Percentiles rank a stretch among this genome's conserved stretches.
Evolutionary conservation across 2,888 invertebrate species (phyloP).

Genomic region (Drosophila austrosaltans): DNA sequence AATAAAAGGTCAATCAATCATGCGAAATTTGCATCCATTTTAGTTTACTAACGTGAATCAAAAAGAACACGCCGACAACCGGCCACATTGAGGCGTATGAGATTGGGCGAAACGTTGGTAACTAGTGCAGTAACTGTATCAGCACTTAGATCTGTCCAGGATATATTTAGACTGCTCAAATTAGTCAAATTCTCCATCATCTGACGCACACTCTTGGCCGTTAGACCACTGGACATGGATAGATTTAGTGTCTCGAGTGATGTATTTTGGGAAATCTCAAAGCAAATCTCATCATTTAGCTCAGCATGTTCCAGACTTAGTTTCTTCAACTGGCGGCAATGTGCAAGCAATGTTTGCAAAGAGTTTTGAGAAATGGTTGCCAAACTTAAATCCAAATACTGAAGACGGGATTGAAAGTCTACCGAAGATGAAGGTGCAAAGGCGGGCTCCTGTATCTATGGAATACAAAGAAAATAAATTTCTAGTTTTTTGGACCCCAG

Average conservation of each 20-base stretch:
- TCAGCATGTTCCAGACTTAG: constrained; percentile 92
- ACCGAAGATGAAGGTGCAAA: constrained; percentile 34
- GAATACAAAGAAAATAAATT: too few species aligned
- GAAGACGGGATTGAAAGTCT: constrained; percentile 86
- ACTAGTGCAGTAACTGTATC: constrained; percentile 87
- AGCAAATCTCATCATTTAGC: constrained; percentile 87
- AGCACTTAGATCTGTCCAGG: constrained; percentile 90
- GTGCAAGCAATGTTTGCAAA: constrained; percentile 86
- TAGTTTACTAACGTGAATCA: constrained; percentile 87
- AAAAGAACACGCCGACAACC: constrained; percentile 91
- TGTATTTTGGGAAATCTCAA: constrained; percentile 87
- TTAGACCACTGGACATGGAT: constrained; percentile 91
- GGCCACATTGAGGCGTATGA: constrained; percentile 91
- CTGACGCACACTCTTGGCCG: constrained; percentile 86
- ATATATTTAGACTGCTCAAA: constrained; percentile 88
- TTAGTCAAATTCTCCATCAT: constrained; percentile 85
- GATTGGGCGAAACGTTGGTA: constrained; percentile 86
- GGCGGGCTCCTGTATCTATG: constrained; percentile 65
- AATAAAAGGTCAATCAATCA: neutral
- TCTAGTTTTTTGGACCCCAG: neutral
- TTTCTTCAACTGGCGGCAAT: constrained; percentile 90
- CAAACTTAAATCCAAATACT: constrained; percentile 94
- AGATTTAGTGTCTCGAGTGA: constrained; percentile 92
- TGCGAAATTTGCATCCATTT: neutral
- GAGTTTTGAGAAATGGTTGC: constrained; percentile 86